These are phyloP conservation scores for Sebastes trivittatus DNA, from an alignment of 2,797 vertebrate genomes.

Conservation along the genomic window DNA sequence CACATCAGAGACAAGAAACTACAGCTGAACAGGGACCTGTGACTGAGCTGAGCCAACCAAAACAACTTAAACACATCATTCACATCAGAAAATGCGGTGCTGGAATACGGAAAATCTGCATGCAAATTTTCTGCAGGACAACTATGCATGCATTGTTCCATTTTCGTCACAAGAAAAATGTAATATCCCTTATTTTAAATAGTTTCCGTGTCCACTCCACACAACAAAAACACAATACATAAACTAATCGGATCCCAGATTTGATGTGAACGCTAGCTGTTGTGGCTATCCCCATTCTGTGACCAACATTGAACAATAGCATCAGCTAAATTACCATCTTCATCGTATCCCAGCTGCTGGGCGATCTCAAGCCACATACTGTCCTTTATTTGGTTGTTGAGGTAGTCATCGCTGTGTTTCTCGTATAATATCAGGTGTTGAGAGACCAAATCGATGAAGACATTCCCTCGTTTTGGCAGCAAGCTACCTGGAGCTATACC, in stretches of 20 bases:
- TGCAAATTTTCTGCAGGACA: too few species aligned
- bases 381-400: background rate
- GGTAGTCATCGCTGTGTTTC: background rate
- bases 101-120: too few species aligned
- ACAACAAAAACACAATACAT: background rate
- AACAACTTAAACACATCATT: background rate
- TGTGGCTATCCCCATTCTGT: too few species aligned
- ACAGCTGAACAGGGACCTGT: conserved; percentile 72
- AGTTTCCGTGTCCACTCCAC: too few species aligned
- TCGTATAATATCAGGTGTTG: background rate
- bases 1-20: conserved; percentile 84
- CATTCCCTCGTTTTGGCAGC: background rate
- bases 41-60: conserved; percentile 12
- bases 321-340: too few species aligned
- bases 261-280: background rate
- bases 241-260: background rate
- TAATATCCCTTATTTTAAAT: too few species aligned
- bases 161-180: too few species aligned
- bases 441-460: background rate
- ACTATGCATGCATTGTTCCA: too few species aligned
- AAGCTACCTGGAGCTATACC: too few species aligned
- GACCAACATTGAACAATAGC: too few species aligned
- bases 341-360: too few species aligned
- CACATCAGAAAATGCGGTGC: too few species aligned
- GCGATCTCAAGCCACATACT: background rate